Base-by-base conservation (phyloP, 30 jellyfish, hydroid and myxozoan genomes). In the Hydra vulgaris region DNA sequence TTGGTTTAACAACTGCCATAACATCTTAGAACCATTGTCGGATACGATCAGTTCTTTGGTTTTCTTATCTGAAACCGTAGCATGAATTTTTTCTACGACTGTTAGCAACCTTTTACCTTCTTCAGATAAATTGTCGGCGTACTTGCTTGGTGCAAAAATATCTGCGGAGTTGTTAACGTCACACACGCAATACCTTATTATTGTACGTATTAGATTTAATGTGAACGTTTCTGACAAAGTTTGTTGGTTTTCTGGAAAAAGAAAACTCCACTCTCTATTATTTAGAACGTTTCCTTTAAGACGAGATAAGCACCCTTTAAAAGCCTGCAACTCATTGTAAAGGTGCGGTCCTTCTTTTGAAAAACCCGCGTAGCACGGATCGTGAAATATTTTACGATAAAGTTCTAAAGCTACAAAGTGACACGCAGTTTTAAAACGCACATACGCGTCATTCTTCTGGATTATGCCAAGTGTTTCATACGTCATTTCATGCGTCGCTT, bases 321-420 rank as follows among this genome's bases (percentile, higher is more conserved):
- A 55, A 18, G 7, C 24, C 26, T 80, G 71, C 54, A 80, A 53
- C 21, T 80, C 40, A 4, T 19, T 53, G 81, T 80, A 80, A 21
- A 80, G 71, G 17, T 80, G 53, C 8, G 53, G 26, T 26, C 81
- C 81, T 0, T 80, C 83, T 24, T 21, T 80, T 7, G 87, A 53
- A 70, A 80, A 70, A 4, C 84, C 87, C 0, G 66, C 81, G 61
- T n/a, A 67, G 0, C 71, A 17, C 8, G 54, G 18, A 18, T 80
- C 81, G 83, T 80, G 87, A 24, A 80, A 80, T 23, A 70, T 70
- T 71, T 80, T 80, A 70, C 27, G 52, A 69, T 80, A 80, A 23
- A 80, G n/a, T 19, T 80, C 81, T 0, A 80, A 15, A 18, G 40
- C 87, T 19, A 52, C 70, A 72, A 61, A 53, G 20, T 61, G 25